Evolutionary conservation across 1,140 invertebrate genomes (phyloP).

Genomic region (Brachionus manjavacas): DNA sequence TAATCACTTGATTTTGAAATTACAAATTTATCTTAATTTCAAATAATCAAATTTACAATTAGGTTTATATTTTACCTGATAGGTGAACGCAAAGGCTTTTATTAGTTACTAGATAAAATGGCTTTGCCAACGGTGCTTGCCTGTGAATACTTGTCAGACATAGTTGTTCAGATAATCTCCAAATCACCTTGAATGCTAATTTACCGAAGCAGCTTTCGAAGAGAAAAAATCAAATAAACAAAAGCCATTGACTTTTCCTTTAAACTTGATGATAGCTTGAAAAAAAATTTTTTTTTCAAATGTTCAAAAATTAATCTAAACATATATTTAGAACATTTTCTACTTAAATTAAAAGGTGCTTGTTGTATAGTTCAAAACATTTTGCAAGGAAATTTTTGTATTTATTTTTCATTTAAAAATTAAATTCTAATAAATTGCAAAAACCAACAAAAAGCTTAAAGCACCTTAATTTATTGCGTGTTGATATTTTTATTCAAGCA

Average conservation of each 20-base stretch:
- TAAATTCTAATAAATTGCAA: neutral
- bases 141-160: neutral
- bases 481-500: slow-evolving; percentile 13
- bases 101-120: neutral
- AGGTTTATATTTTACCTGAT: neutral
- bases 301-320: neutral
- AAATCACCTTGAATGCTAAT: neutral
- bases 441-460: neutral
- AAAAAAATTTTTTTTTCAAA: neutral
- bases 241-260: neutral
- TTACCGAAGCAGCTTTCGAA: neutral
- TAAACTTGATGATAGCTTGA: neutral
- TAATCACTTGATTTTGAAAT: slow-evolving; percentile 7
- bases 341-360: neutral
- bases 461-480: slow-evolving; percentile 2
- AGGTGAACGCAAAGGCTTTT: neutral
- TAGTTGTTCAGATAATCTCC: neutral
- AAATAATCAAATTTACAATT: slow-evolving; percentile 6
- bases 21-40: slow-evolving; percentile 20
- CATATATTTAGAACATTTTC: neutral
- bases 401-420: slow-evolving; percentile 12
- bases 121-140: neutral
- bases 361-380: slow-evolving; percentile 2
- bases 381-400: neutral
- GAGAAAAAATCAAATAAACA: too few species aligned